phyloP scores from a whole-genome alignment of 2,888 invertebrate species.

The Stramonita haemastoma region DNA sequence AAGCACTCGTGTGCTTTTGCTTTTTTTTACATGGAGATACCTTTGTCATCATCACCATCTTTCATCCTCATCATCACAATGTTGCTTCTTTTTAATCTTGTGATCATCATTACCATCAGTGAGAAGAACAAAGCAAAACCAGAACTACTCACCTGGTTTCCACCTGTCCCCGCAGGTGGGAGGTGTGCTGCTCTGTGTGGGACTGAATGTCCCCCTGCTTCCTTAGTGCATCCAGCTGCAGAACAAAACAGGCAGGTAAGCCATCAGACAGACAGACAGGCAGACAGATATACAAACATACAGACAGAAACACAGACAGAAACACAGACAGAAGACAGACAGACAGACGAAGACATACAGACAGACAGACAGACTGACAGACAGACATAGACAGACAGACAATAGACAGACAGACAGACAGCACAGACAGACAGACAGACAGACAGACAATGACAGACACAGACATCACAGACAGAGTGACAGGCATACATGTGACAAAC shows the following conservation, averaged over 20 bases:
- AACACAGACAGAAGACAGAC: not conserved
- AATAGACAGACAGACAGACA: not conserved
- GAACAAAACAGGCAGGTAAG: slow-evolving; percentile 32
- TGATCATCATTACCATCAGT: too few species aligned
- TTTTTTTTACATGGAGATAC: too few species aligned
- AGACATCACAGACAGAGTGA: not conserved
- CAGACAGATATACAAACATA: not conserved
- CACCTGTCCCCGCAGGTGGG: slow-evolving; percentile 72
- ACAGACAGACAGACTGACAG: too few species aligned
- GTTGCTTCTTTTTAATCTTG: too few species aligned
- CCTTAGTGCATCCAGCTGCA: slow-evolving; percentile 71
- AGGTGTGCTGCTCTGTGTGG: slow-evolving; percentile 65
- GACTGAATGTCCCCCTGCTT: slow-evolving; percentile 69
- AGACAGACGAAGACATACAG: not conserved
- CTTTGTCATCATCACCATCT: too few species aligned
- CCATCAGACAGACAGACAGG: not conserved
- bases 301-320: not conserved
- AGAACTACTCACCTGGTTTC: slow-evolving; percentile 67
- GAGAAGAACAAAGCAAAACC: too few species aligned
- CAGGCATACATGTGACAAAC: not conserved
- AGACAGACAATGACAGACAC: not conserved
- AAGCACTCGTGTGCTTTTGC: too few species aligned
- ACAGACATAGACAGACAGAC: not conserved
- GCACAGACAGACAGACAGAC: not conserved
- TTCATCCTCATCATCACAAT: too few species aligned